Evolutionary conservation across 1,140 invertebrate species (phyloP).

Genomic region (Eriocheir sinensis): DNA sequence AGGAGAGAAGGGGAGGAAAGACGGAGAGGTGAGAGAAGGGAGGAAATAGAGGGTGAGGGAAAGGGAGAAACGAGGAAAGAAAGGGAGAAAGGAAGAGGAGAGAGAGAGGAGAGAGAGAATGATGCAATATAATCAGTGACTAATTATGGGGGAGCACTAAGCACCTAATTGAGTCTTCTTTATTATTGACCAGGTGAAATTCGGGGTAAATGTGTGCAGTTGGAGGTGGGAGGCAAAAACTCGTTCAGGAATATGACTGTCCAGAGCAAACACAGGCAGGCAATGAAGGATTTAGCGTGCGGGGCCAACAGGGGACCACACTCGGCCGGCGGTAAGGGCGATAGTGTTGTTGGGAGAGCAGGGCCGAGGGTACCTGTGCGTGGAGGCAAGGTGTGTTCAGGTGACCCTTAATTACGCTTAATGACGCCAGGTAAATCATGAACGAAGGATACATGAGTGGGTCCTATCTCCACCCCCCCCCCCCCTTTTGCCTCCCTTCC

Average conservation of each 20-base stretch:
- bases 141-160: conserved; percentile 47
- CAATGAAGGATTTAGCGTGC: conserved; percentile 55
- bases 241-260: background rate
- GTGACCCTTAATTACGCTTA: background rate
- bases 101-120: background rate
- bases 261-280: background rate
- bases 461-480: background rate
- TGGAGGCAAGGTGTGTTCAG: background rate
- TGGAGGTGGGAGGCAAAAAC: background rate
- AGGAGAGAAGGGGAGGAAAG: background rate
- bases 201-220: conserved; percentile 29
- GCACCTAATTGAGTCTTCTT: conserved; percentile 52
- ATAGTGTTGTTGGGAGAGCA: no score
- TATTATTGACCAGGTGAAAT: conserved; percentile 55
- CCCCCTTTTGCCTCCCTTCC: background rate
- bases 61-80: background rate
- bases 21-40: conserved; percentile 7
- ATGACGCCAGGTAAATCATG: conserved; percentile 42
- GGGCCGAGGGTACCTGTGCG: background rate
- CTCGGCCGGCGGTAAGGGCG: background rate
- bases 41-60: conserved; percentile 42
- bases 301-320: background rate
- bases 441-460: conserved; percentile 37
- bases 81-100: background rate
- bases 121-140: conserved; percentile 58